phyloP scores from a whole-genome alignment of 2,113 vertebrate genomes.

The Chloropsis hardwickii region DNA sequence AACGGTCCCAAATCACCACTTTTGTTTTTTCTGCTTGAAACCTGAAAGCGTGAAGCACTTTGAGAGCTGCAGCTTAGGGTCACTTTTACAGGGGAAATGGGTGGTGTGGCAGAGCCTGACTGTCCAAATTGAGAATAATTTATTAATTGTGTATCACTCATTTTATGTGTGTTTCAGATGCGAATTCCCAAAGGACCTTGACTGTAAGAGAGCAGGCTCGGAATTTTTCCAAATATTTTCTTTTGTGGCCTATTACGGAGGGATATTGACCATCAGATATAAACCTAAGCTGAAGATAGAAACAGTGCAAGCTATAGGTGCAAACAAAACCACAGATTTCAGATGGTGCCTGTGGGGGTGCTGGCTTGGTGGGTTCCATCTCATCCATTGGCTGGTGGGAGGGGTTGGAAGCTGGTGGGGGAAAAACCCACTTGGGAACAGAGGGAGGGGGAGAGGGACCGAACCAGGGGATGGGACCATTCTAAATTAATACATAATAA shows the following conservation, averaged over 20 bases:
- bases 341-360: too few species aligned
- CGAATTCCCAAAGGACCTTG: not conserved
- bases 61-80: not conserved
- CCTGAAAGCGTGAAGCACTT: not conserved
- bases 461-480: too few species aligned
- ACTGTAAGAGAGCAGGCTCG: not conserved
- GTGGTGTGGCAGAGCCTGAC: not conserved
- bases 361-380: too few species aligned
- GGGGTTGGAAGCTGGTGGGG: too few species aligned
- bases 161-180: not conserved
- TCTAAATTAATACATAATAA: too few species aligned
- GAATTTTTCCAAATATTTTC: not conserved
- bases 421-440: too few species aligned
- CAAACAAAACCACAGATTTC: not conserved
- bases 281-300: not conserved
- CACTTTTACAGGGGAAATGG: not conserved
- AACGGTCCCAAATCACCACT: not conserved
- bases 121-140: not conserved
- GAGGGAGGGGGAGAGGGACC: too few species aligned
- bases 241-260: not conserved
- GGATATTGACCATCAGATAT: not conserved
- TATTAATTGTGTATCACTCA: not conserved
- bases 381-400: too few species aligned
- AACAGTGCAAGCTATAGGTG: not conserved
- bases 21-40: not conserved